Evolutionary conservation across 2,888 invertebrate species (phyloP).

Genomic region (Idaea dimidiata): DNA sequence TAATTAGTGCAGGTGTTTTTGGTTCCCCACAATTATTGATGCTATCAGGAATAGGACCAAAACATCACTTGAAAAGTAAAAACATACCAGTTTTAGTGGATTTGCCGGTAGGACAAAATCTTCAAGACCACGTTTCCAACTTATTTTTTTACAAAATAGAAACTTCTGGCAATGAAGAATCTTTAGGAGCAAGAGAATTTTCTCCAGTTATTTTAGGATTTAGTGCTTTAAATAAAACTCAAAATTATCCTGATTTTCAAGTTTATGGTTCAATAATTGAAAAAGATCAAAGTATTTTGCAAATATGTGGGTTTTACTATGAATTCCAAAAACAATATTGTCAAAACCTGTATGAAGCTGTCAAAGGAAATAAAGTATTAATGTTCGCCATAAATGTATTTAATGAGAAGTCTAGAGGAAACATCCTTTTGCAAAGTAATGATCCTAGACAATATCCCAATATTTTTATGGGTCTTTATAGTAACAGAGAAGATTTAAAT

Average conservation of each 20-base stretch:
- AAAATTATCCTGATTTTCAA: background rate
- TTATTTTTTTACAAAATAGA: background rate
- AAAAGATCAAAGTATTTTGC: constrained; percentile 17
- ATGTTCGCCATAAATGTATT: background rate
- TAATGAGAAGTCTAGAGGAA: constrained; percentile 60
- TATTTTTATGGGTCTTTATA: constrained; percentile 80
- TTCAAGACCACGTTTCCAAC: constrained; percentile 69
- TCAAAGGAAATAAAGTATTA: constrained; percentile 1
- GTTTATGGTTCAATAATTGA: constrained; percentile 6
- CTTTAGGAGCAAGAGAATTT: background rate
- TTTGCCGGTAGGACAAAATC: constrained; percentile 72
- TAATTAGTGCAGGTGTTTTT: constrained; percentile 69
- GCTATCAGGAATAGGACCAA: constrained; percentile 76
- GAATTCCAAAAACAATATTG: background rate
- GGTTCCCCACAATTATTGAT: constrained; percentile 75
- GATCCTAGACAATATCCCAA: constrained; percentile 78
- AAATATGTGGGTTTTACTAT: background rate
- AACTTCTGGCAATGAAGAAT: background rate
- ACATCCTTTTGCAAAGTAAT: constrained; percentile 68
- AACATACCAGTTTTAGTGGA: constrained; percentile 57
- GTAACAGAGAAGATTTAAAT: constrained; percentile 67
- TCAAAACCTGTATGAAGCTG: background rate
- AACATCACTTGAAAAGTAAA: constrained; percentile 49
- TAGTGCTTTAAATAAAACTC: background rate
- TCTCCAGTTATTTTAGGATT: background rate